These are phyloP conservation scores for Hydriomena furcata DNA, from an alignment of 2,888 invertebrate genomes.

Conservation along the genomic window DNA sequence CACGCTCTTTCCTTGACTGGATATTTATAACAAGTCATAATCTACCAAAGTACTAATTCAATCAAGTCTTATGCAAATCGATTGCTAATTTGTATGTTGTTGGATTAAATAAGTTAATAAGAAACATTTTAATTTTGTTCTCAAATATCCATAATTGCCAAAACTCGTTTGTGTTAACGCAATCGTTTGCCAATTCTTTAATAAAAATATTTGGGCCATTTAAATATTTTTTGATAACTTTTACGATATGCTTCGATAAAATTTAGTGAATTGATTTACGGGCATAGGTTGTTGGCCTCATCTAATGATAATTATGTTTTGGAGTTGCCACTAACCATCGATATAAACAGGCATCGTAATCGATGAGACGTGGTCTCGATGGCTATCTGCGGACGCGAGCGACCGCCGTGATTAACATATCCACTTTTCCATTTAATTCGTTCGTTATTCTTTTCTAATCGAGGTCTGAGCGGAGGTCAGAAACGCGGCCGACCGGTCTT, in stretches of 20 bases:
- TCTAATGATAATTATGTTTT: constrained; percentile 51
- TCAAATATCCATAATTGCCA: constrained; percentile 14
- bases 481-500: constrained; percentile 66
- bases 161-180: constrained; percentile 16
- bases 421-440: constrained; percentile 49
- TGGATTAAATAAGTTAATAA: constrained; percentile 25
- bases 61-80: constrained; percentile 5
- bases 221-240: constrained; percentile 11
- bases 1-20: neutral
- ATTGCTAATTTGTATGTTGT: constrained; percentile 33
- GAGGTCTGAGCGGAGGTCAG: constrained; percentile 54
- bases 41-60: constrained; percentile 1
- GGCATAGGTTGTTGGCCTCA: constrained; percentile 48
- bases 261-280: constrained; percentile 23
- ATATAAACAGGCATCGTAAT: constrained; percentile 52
- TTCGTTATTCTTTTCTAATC: constrained; percentile 60
- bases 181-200: neutral
- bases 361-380: constrained; percentile 49
- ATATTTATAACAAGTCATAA: neutral
- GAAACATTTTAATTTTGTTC: constrained; percentile 19
- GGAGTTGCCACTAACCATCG: constrained; percentile 46
- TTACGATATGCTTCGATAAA: constrained; percentile 1
- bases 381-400: constrained; percentile 41
- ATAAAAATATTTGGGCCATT: constrained; percentile 2
- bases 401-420: constrained; percentile 50